Conservation (phyloP, 64 coral and sea anemone genomes). For the Acropora tenuis region DNA sequence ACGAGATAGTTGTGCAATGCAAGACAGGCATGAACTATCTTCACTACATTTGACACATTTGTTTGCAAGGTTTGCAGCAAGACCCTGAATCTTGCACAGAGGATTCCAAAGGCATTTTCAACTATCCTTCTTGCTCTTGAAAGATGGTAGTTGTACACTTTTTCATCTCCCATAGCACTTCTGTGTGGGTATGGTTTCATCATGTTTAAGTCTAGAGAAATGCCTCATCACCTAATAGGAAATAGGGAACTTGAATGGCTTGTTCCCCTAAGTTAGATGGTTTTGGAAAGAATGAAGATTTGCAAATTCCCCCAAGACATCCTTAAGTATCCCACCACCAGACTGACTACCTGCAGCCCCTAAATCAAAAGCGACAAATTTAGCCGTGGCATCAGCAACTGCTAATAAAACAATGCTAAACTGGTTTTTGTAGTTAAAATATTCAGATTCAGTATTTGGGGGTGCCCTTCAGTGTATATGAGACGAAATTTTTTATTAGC, state of each 20-base stretch:
- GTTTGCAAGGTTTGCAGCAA: constrained; percentile 47
- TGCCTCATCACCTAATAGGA: constrained; percentile 38
- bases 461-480: too few species aligned
- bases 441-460: constrained; percentile 20
- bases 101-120: constrained; percentile 64
- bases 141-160: neutral
- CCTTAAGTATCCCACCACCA: constrained; percentile 13
- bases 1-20: constrained; percentile 60
- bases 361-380: constrained; percentile 1
- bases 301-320: neutral
- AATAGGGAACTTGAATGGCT: neutral
- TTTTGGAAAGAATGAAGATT: neutral
- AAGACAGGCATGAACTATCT: constrained; percentile 56
- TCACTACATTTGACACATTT: constrained; percentile 59
- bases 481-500: too few species aligned
- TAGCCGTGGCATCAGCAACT: constrained; percentile 15
- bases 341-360: neutral
- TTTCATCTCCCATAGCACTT: constrained; percentile 1
- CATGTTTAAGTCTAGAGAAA: neutral
- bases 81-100: constrained; percentile 69
- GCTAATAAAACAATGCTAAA: constrained; percentile 30
- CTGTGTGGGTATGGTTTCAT: constrained; percentile 36
- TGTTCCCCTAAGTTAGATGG: neutral
- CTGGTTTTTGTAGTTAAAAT: constrained; percentile 31
- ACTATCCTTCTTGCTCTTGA: neutral